These are phyloP conservation scores for Alectura lathami DNA, from an alignment of 2,113 vertebrate species.

Conservation along the genomic window DNA sequence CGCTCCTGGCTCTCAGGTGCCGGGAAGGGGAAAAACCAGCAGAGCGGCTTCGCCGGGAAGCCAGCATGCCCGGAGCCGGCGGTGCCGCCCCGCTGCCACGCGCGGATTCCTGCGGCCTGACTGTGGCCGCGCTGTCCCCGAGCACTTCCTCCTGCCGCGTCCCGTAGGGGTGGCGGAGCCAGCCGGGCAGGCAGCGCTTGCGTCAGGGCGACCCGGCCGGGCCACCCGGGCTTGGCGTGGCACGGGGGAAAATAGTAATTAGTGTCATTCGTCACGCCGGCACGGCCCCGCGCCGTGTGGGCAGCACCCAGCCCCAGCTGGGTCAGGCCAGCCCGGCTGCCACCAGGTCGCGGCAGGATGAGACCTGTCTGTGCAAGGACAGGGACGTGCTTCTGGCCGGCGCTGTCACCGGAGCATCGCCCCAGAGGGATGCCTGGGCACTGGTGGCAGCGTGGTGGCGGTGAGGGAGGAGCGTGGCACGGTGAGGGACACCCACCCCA, in stretches of 20 bases:
- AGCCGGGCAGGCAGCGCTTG: constrained; percentile 32
- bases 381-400: not conserved
- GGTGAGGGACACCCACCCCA: not conserved
- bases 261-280: constrained; percentile 8
- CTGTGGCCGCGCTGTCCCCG: constrained; percentile 28
- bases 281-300: constrained; percentile 46
- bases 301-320: not conserved
- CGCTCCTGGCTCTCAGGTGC: constrained; percentile 59
- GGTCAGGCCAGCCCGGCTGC: not conserved
- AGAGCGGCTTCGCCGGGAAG: constrained; percentile 49
- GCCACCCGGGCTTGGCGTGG: constrained; percentile 4
- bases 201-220: constrained; percentile 21
- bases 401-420: not conserved
- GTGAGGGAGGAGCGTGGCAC: not conserved
- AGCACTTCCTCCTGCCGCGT: constrained; percentile 46
- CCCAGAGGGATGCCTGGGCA: not conserved
- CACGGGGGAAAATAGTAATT: constrained; percentile 9
- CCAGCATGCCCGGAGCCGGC: not conserved
- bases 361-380: fast-evolving
- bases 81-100: constrained; percentile 22
- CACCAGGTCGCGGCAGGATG: not conserved
- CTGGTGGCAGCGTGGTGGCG: not conserved
- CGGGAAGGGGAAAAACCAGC: constrained; percentile 72
- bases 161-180: constrained; percentile 24
- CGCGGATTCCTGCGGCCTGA: constrained; percentile 52